Evolutionary conservation across 2,797 vertebrate genomes (phyloP), one percentile per base, ranked within the genome.

Genomic region (Enteromius fasciolatus): DNA sequence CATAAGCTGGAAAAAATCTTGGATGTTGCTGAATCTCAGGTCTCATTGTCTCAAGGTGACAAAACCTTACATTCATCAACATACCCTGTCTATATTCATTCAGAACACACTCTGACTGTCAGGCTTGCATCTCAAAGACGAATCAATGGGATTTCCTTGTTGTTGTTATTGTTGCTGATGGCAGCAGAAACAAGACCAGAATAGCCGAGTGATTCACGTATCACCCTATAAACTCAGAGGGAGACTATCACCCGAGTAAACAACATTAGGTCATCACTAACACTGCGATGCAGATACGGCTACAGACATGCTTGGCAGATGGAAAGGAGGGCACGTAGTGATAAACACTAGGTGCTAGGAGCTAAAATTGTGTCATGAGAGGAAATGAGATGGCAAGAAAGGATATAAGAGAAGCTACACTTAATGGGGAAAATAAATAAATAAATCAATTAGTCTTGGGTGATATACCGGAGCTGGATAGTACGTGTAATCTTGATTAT

Each of bases 141-240:
- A 67, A 68, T 78, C 48, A 78, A 36, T 54, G 63, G 64, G 64
- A 68, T 52, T 78, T 68, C 48, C 77, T 54, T 12, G 31, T 44
- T 14, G 23, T 54, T 46, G 59, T 17, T 48, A 44, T 50, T 78
- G 18, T 36, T 78, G 77, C 63, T 78, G 46, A 68, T 52, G 48
- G 48, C 66, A 54, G 33, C 50, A 68, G 48, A 54, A 68, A 70
- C 0, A 5, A 12, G 25, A 44, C 25, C 10, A 41, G 59, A 64
- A 57, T 25, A 59, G 23, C 17, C 1, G 1, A 72, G 33, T 81
- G 75, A 76, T 63, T 77, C 48, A 28, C 78, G 72, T 31, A 80
- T 46, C 39, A 10, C 18, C 3, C 44, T 9, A 64, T 12, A 72
- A 48, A 80, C 57, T 64, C 20, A 20, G 57, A 73, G 14, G 28